These are phyloP conservation scores for Celastrina argiolus DNA, from an alignment of 2,888 invertebrate species.

Conservation along the genomic window DNA sequence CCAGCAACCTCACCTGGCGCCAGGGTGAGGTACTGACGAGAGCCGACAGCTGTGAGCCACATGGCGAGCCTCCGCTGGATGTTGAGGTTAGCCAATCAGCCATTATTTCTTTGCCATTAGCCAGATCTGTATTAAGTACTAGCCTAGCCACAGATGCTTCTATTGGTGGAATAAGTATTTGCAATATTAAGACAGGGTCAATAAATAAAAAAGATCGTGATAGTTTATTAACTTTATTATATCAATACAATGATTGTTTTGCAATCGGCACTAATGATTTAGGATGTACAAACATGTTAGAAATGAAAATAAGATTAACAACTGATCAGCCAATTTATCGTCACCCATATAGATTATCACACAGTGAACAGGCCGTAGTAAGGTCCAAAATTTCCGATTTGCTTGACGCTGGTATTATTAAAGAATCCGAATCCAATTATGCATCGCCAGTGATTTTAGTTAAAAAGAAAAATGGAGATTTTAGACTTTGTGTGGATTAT, in stretches of 20 bases:
- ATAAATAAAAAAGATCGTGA: slow-evolving; percentile 22
- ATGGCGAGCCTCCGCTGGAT: background rate
- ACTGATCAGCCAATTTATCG: slow-evolving; percentile 31
- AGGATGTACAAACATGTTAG: slow-evolving; percentile 33
- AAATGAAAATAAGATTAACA: slow-evolving; percentile 30
- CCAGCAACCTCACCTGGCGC: background rate
- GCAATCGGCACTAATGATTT: slow-evolving; percentile 31
- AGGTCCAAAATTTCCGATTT: slow-evolving; percentile 31
- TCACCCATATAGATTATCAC: slow-evolving; percentile 31
- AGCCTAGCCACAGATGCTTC: background rate
- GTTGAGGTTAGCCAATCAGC: background rate
- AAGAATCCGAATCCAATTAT: slow-evolving; percentile 34
- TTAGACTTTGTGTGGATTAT: slow-evolving; percentile 23
- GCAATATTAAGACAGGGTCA: background rate
- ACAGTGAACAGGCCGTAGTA: slow-evolving; percentile 32
- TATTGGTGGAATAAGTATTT: background rate
- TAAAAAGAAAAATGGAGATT: slow-evolving; percentile 36
- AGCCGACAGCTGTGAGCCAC: slow-evolving; percentile 28
- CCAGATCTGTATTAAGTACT: background rate
- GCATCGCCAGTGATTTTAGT: slow-evolving; percentile 36
- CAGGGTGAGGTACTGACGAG: slow-evolving; percentile 25
- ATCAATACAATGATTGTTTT: slow-evolving; percentile 30
- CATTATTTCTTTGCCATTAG: background rate
- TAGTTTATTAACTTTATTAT: slow-evolving; percentile 27
- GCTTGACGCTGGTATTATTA: slow-evolving; percentile 35